phyloP scores from a whole-genome alignment of 2,797 vertebrate genomes.

The Phataginus tetradactyla region DNA sequence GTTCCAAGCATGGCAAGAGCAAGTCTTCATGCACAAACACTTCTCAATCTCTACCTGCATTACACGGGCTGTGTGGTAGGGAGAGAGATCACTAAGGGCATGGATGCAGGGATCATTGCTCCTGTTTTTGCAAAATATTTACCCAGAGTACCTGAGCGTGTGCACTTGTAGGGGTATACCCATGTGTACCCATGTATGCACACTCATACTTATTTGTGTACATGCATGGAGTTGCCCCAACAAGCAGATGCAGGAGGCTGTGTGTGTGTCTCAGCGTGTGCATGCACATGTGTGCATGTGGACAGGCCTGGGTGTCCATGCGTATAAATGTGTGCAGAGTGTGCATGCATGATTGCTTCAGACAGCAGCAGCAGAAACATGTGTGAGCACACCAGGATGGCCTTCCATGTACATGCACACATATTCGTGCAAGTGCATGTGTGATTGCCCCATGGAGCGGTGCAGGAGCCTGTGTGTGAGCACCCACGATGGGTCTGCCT shows the following conservation, averaged over 20 bases:
- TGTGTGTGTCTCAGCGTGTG: not conserved
- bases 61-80: not conserved
- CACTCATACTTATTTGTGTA: not conserved
- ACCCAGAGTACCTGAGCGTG: not conserved
- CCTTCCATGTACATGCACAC: rapidly evolving
- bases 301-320: not conserved
- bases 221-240: not conserved
- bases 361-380: not conserved
- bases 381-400: not conserved
- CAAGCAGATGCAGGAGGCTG: not conserved
- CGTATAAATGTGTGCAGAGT: not conserved
- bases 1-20: not conserved
- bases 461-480: not conserved
- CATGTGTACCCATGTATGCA: not conserved
- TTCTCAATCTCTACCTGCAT: not conserved
- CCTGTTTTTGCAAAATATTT: not conserved
- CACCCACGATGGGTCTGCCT: rapidly evolving
- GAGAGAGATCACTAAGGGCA: not conserved
- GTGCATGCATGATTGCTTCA: not conserved
- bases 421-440: not conserved
- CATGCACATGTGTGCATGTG: rapidly evolving
- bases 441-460: not conserved
- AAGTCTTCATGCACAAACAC: not conserved
- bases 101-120: not conserved
- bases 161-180: not conserved